Base-by-base conservation (phyloP, 2,888 invertebrate species). In the Lithophane semibrunnea region DNA sequence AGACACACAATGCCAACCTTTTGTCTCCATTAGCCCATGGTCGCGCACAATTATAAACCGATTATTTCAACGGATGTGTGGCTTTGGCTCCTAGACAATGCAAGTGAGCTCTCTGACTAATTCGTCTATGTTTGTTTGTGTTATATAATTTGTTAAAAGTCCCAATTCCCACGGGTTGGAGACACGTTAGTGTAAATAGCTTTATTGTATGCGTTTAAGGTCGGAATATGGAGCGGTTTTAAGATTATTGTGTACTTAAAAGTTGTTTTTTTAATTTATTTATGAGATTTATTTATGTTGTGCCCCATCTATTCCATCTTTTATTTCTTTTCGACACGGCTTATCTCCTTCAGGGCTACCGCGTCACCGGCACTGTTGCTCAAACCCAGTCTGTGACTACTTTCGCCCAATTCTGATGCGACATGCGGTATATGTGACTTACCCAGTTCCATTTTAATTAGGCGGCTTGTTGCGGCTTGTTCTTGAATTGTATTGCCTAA, bases 21-120 rank as follows among this genome's bases (percentile, higher is more conserved):
- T 89, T 89, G 91, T 90, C 80, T 89, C 80, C 60, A 75, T 86
- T 72, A 84, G 52, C 54, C 84, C 89, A 90, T 80, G 88, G 87
- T 69, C 83, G 67, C 56, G 77, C 88, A 83, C 87, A 91, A 94
- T 94, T 94, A 94, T 92, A 94, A 91, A 89, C 83, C 88, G 91
- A 93, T 94, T 93, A 93, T 84, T 82, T 77, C 68, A 77, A 84
- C 90, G 90, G 90, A 90, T 88, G 88, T 87, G 79, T 78, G 73
- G 56, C 58, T 73, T n/a, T n/a, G 77, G n/a, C 67, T 80, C 29
- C 60, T 80, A 83, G 80, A 90, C 90, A 90, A 90, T 88, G 82
- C 85, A 47, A 70, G 70, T 66, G 67, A 72, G 78, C 63, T 75
- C 81, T 80, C 74, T 54, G 75, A 37, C 71, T 84, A 79, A 79